Base-by-base conservation (phyloP, 2,113 vertebrate species). In the Phylloscopus trochilus region DNA sequence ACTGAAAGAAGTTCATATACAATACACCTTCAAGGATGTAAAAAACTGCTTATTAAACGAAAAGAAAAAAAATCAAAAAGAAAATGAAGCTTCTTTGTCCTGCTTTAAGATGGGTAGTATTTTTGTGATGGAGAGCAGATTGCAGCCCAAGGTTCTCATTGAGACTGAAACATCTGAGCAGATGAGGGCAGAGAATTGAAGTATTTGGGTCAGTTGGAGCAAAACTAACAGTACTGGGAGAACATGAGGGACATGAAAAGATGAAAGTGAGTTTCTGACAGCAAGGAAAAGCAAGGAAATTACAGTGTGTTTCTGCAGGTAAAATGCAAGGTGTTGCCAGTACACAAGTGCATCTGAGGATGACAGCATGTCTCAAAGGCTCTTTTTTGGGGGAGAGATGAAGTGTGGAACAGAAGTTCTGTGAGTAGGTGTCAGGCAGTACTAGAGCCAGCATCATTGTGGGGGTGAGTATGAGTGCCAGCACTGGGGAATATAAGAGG, bases 211-310 rank as follows among this genome's bases (percentile, higher is more conserved):
- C 23, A 56, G 18, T 2, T 24, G 60, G 31, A 68, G 43, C 11
- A 55, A 66, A 72, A 83, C 13, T 13, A 82, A 35, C 9, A 31
- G 12, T 51, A 41, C 49, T 44, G 41, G 15, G 23, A 41, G 51
- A 75, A 33, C 4, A 2, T 0, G 1, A 8, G 5, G 3, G 9
- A 12, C 6, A 2, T 17, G 23, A 47, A 67, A 37, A 66, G 11
- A 26, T n/a, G 13, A 18, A 13, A 7, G 28, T 27, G 30, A 60
- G 18, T 16, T 63, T 60, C 23, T 64, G 33, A 86, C 31, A 62
- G 51, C 6, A 20, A 35, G 18, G 4, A 18, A 82, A 88, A 62
- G 6, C 17, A 69, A 73, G 44, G 64, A 72, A 46, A 74, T 15
- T 6, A 3, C 27, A 30, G 2, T 10, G 4, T 53, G 8, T 33